Evolutionary conservation across 2,888 invertebrate genomes (phyloP), one percentile per base, ranked within the genome.

Genomic region (Eilema griseolum): DNA sequence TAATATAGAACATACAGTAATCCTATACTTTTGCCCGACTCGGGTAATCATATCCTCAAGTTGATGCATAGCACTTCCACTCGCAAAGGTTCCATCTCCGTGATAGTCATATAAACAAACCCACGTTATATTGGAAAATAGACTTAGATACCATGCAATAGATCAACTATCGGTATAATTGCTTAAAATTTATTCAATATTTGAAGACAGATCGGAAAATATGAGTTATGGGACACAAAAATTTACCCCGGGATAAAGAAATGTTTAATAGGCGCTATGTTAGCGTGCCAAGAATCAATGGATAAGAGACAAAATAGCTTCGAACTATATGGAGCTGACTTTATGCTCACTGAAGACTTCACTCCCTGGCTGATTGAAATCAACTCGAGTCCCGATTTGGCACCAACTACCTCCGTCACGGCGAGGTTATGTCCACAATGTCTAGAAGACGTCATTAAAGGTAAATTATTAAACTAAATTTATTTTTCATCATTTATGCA

Each of bases 331-430:
- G 99, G 99, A 23, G 99, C 99, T 0, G 99, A 99, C 92, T 99
- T 99, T 87, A 98, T 99, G 98, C 93, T 99, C 71, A 97, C 98
- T 62, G 98, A 98, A 71, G 97, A 98, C 84, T 97, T 97, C 83
- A 97, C 97, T 41, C 98, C 99, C 0, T 99, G 99, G 98, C 95
- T 99, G 3, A 97, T 99, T 79, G 99, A 99, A 92, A 98, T 99
- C 79, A 99, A 99, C 90, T 98, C 98, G 12, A 98, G 98, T 91
- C 99, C 99, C 0, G 98, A 98, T 92, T 96, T 99, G 95, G 98
- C 98, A 20, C 97, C 97, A n/a, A 98, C 98, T 0, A 99, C 99
- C 0, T 98, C 97, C 75, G 98, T 99, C 0, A 99, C 99, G 0
- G 97, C 98, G 0, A 95, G 97, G 66, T 95, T 99, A 86, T 99